Evolutionary conservation across 2,113 vertebrate species (phyloP).

Genomic region (Podarcis raffonei): DNA sequence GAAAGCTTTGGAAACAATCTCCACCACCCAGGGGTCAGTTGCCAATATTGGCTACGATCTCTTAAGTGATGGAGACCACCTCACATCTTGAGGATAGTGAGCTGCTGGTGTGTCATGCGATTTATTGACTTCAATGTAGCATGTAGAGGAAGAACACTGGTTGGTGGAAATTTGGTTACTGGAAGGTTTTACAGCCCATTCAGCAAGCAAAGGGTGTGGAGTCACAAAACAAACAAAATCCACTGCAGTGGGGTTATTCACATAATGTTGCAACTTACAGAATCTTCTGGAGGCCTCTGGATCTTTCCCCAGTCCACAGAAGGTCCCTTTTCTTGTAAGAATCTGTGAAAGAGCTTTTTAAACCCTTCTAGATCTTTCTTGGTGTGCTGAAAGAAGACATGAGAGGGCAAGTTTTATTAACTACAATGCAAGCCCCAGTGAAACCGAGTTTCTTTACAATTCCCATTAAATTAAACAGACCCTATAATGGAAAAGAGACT

Average conservation of each 20-base stretch:
- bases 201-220: neutral
- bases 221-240: neutral
- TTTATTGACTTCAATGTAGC: neutral
- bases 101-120: neutral
- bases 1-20: neutral
- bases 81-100: neutral
- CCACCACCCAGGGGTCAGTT: neutral
- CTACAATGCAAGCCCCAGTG: neutral
- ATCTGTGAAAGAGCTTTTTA: constrained; percentile 95
- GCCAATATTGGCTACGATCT: neutral
- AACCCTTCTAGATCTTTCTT: constrained; percentile 95
- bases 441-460: neutral
- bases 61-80: neutral
- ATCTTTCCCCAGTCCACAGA: constrained; percentile 96
- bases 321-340: constrained; percentile 95
- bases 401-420: constrained; percentile 7
- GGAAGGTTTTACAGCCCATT: neutral
- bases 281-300: constrained; percentile 93
- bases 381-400: constrained; percentile 78
- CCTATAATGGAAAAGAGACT: neutral
- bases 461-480: neutral
- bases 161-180: neutral
- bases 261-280: constrained; percentile 79
- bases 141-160: neutral
- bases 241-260: neutral